phyloP scores from a whole-genome alignment of 2,888 invertebrate genomes.

The Baronia brevicornis region DNA sequence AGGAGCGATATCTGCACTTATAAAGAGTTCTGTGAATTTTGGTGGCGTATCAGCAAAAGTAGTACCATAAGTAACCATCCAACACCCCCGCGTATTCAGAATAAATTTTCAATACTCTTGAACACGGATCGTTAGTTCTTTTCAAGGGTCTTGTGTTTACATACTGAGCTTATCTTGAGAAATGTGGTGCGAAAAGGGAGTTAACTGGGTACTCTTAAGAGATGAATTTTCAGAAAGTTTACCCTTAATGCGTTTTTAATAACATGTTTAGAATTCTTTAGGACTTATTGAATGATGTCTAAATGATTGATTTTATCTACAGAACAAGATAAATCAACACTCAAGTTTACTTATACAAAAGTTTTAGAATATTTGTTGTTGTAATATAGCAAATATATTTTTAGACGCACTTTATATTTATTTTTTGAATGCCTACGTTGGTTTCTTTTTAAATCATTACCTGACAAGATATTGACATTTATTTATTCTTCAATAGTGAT shows the following conservation, averaged over 20 bases:
- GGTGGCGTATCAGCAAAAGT: conserved; percentile 37
- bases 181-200: conserved; percentile 22
- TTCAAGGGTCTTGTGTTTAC: conserved; percentile 52
- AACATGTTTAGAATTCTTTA: conserved; percentile 38
- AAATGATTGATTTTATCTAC: conserved; percentile 38
- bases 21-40: conserved; percentile 28
- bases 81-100: conserved; percentile 59
- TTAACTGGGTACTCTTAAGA: conserved; percentile 15
- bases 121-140: conserved; percentile 62
- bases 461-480: no score
- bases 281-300: conserved; percentile 30
- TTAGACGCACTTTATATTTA: no score
- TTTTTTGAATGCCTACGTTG: no score
- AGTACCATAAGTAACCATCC: conserved; percentile 65
- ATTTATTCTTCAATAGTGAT: no score
- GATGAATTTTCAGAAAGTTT: conserved; percentile 34
- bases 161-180: conserved; percentile 32
- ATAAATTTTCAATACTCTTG: conserved; percentile 70
- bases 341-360: no score
- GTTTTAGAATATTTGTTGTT: no score
- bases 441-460: no score
- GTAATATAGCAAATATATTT: no score
- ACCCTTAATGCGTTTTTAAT: conserved; percentile 62
- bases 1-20: no score
- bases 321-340: no score